Percentiles rank a stretch among this genome's conserved stretches.
Evolutionary conservation across 2,113 vertebrate species (phyloP).

Genomic region (Rhinolophus sinicus): DNA sequence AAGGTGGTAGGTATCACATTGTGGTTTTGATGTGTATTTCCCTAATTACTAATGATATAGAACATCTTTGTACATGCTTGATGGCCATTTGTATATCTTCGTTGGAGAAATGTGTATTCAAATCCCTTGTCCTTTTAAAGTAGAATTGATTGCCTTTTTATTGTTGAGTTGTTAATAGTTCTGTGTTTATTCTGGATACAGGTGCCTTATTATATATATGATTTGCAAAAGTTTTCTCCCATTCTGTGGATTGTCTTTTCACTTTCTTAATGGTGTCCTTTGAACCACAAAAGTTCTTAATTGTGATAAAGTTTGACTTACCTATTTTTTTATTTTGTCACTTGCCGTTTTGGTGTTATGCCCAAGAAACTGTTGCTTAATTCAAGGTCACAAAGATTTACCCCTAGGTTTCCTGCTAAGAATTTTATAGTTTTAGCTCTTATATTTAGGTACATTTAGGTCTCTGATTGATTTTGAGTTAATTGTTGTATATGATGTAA

Average conservation of each 20-base stretch:
- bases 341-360: not conserved
- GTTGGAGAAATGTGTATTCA: not conserved
- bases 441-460: not conserved
- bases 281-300: not conserved
- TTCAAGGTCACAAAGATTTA: constrained; percentile 4
- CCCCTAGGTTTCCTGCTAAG: not conserved
- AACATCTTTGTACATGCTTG: not conserved
- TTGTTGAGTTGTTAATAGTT: not conserved
- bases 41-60: not conserved
- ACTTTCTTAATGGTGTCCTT: not conserved
- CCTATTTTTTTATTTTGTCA: not conserved
- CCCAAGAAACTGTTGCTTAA: not conserved
- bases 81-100: not conserved
- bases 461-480: not conserved
- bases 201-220: not conserved
- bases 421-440: not conserved
- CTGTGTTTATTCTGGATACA: not conserved
- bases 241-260: not conserved
- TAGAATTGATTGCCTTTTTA: not conserved
- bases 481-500: not conserved
- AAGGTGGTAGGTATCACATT: not conserved
- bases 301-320: not conserved
- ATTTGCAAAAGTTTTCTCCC: not conserved
- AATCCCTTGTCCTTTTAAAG: not conserved
- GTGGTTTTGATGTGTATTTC: constrained; percentile 13